These are phyloP conservation scores for Delichon dasypus DNA, from an alignment of 2,797 vertebrate genomes.

Conservation along the genomic window DNA sequence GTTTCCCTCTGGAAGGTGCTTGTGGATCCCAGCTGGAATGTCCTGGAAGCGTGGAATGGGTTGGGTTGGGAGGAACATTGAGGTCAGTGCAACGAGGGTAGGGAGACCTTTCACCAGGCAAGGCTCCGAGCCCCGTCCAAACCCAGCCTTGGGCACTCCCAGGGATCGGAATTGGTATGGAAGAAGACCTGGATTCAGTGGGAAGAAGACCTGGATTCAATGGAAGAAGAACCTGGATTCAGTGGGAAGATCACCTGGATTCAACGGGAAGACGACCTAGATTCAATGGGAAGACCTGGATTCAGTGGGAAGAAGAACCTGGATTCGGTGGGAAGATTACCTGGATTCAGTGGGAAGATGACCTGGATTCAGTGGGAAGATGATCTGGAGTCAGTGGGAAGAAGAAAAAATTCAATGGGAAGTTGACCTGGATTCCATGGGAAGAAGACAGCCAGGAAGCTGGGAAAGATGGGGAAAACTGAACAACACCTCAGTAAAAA, in stretches of 20 bases:
- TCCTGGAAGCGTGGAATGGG: fast-evolving
- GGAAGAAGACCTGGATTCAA: too few species aligned
- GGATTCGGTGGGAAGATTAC: fast-evolving
- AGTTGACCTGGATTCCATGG: fast-evolving
- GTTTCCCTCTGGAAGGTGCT: neutral
- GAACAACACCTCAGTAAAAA: neutral
- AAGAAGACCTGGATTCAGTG: neutral
- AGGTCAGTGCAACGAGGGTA: neutral
- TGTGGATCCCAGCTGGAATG: neutral
- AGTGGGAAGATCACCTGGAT: neutral
- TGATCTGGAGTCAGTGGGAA: fast-evolving
- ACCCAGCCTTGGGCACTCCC: neutral
- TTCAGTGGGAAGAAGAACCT: neutral
- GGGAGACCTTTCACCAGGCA: neutral
- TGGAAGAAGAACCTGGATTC: neutral
- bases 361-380: neutral
- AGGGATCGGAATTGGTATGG: fast-evolving
- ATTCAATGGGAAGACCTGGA: fast-evolving
- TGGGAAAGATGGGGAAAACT: neutral
- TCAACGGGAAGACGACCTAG: neutral
- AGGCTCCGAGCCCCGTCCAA: fast-evolving
- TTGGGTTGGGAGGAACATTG: neutral
- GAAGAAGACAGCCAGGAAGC: neutral
- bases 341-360: neutral
- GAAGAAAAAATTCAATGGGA: too few species aligned